Evolutionary conservation across 1,140 invertebrate species (phyloP), one percentile per base, ranked within the genome.

Genomic region (Philotrypesis tridentata): DNA sequence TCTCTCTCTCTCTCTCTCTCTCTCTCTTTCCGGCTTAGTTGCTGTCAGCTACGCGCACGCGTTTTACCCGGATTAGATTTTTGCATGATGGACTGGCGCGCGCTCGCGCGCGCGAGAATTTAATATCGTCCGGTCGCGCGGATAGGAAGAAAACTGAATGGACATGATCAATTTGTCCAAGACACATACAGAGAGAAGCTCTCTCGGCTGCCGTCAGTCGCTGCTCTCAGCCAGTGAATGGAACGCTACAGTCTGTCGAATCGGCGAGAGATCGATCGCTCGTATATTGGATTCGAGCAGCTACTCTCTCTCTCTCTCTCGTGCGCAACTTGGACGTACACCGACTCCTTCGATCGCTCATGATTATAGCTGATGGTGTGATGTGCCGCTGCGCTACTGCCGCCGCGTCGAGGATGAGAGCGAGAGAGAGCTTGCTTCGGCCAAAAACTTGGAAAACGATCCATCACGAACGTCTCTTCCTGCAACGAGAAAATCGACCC

Each of bases 391-490:
- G 48, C n/a, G n/a, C n/a, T n/a, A n/a, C n/a, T n/a, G n/a, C n/a
- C n/a, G n/a, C 48, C 48, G 48, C 75, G 74, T 55, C 5, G 48
- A 55, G 48, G 48, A 55, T 55, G 48, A 55, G 48, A n/a, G n/a
- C 67, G 83, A 14, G 55, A 21, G 55, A n/a, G 55, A 65, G 61
- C 61, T 65, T 65, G 25, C 80, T 27, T 33, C 31, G 48, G 80
- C 76, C 78, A 68, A 74, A 84, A 79, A 81, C 61, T 75, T 81
- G 82, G 75, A 76, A 71, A 84, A 43, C 83, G 75, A 73, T 70
- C 73, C 83, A 77, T 72, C 83, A 79, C 79, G 81, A 70, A n/a
- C n/a, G 37, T 29, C 55, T 79, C 68, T n/a, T 61, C 77, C 63
- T 61, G 61, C 7, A 48, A 43, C 75, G 73, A 61, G 40, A 67